Percentiles rank a stretch among this genome's conserved stretches.
These are phyloP conservation scores for Solenopsis invicta DNA, from an alignment of 1,140 invertebrate species.

Conservation along the genomic window DNA sequence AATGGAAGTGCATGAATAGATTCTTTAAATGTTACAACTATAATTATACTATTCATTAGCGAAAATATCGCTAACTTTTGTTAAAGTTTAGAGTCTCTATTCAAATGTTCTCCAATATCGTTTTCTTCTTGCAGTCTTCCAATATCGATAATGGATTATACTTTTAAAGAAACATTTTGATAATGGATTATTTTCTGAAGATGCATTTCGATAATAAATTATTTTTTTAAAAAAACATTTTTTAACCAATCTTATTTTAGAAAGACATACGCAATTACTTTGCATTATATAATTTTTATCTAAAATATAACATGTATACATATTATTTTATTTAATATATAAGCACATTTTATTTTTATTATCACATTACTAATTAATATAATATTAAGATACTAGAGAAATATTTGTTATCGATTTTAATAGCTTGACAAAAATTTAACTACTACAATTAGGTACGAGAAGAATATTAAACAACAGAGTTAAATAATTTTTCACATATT, in stretches of 20 bases:
- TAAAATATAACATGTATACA: conserved; percentile 14
- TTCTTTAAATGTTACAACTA: neutral
- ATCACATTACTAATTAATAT: too few relatives aligned
- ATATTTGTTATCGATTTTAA: too few relatives aligned
- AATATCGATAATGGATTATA: neutral
- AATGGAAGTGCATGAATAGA: neutral
- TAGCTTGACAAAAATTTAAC: too few relatives aligned
- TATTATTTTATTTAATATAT: neutral
- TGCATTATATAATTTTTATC: neutral
- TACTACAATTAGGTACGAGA: too few relatives aligned
- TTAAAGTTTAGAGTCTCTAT: neutral
- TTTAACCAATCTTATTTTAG: neutral
- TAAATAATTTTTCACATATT: too few relatives aligned
- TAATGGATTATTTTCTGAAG: too few relatives aligned
- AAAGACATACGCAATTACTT: neutral
- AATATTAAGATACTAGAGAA: too few relatives aligned
- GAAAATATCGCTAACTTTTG: neutral
- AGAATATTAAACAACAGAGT: too few relatives aligned
- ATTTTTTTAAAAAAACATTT: neutral
- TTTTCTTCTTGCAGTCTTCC: neutral
- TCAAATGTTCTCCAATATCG: neutral
- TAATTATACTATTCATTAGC: neutral
- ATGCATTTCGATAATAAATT: neutral
- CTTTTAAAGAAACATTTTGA: too few relatives aligned
- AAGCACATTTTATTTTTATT: neutral